These are phyloP conservation scores for Chloroceryle amazona DNA, from an alignment of 2,797 vertebrate genomes.

Conservation along the genomic window DNA sequence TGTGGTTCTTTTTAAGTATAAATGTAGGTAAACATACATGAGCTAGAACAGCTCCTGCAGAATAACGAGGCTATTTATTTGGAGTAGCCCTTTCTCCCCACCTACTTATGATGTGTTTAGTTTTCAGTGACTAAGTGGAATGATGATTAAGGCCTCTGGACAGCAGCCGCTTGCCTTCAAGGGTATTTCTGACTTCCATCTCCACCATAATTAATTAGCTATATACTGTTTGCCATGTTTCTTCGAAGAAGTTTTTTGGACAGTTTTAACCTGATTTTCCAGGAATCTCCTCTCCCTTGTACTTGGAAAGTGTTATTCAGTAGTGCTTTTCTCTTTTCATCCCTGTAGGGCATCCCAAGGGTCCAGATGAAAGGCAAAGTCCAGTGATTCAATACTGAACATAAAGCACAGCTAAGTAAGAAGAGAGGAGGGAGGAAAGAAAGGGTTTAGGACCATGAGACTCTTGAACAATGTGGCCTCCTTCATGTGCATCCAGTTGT, in stretches of 20 bases:
- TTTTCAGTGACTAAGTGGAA: conserved; percentile 50
- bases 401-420: not conserved
- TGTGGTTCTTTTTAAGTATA: not conserved
- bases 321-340: conserved; percentile 63
- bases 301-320: conserved; percentile 63
- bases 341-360: not conserved
- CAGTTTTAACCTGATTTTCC: conserved; percentile 55
- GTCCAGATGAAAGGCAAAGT: not conserved
- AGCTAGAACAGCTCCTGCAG: not conserved
- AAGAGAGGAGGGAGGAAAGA: not conserved
- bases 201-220: conserved; percentile 49
- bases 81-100: not conserved
- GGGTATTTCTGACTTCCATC: conserved; percentile 24
- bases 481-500: not conserved
- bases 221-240: conserved; percentile 30
- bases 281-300: conserved; percentile 66
- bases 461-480: not conserved
- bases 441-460: not conserved
- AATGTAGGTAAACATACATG: not conserved
- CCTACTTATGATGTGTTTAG: conserved; percentile 29
- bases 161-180: conserved; percentile 34
- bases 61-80: conserved; percentile 51
- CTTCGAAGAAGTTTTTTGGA: conserved; percentile 66
- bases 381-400: not conserved
- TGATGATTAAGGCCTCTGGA: conserved; percentile 53